Conservation (phyloP, 35 echinoderm and acorn worm species). For the Lytechinus pictus region DNA sequence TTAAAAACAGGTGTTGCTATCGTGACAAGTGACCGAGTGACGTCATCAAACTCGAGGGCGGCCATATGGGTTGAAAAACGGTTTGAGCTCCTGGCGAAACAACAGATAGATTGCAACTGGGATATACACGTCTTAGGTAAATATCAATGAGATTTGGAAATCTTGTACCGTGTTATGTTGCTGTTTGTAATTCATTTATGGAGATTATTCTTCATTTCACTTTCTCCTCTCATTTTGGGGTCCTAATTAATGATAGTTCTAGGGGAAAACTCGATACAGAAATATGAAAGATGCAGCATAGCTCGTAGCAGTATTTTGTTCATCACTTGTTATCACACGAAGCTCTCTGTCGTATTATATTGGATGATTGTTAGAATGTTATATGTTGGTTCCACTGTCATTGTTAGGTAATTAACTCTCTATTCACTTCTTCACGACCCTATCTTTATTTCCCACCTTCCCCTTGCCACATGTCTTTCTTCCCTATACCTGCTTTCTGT, state of each 20-base stretch:
- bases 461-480: background rate
- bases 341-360: too few relatives aligned
- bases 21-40: slow-evolving; percentile 46
- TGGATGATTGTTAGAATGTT: too few relatives aligned
- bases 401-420: background rate
- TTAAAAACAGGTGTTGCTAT: slow-evolving; percentile 66
- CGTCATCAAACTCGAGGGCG: slow-evolving; percentile 21
- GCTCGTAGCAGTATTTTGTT: too few relatives aligned
- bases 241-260: too few relatives aligned
- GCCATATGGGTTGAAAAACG: slow-evolving; percentile 77
- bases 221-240: too few relatives aligned
- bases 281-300: too few relatives aligned
- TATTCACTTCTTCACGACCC: background rate
- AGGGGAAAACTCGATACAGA: too few relatives aligned
- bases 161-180: too few relatives aligned
- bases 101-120: slow-evolving; percentile 94
- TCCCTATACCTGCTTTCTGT: background rate
- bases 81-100: slow-evolving; percentile 77
- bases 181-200: too few relatives aligned
- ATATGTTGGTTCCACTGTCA: too few relatives aligned
- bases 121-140: slow-evolving; percentile 66
- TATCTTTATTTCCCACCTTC: background rate
- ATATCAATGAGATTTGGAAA: background rate
- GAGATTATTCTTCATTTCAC: too few relatives aligned
- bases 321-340: too few relatives aligned